Evolutionary conservation across 2,888 invertebrate species (phyloP), one percentile per base, ranked within the genome.

Genomic region (Drosophila kanekoi): DNA sequence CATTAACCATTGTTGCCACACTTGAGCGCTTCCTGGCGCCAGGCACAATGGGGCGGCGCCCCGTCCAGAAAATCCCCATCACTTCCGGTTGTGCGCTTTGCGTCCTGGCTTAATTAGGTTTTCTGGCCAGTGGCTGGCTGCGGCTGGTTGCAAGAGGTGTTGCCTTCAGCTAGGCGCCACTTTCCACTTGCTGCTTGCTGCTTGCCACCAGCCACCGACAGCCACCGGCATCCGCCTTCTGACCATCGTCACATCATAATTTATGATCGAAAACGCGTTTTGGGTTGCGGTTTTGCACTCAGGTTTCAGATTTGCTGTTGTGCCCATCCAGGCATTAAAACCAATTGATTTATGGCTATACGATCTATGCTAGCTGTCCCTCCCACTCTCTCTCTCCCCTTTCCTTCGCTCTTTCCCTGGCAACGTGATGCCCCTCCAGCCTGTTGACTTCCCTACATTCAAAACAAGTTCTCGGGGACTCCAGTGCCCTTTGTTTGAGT

Each of bases 191-290:
- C 62, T 37, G 44, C 58, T 73, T 51, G 53, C 70, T 41, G 14
- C 51, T 11, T 28, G 68, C 60, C 52, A 28, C 58, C 33, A 52
- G 49, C 51, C 28, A 20, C 23, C 14, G 52, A 54, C 41, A 37
- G 49, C 44, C 54, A 32, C 45, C 14, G 48, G 9, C 18, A 23
- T 45, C 18, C 45, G 45, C 56, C 61, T 61, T 67, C 75, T 64
- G 60, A 54, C 67, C 83, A 69, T 51, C 54, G 54, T 72, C 72
- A 56, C 58, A 70, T 82, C 69, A 84, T 89, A 87, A 84, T 84
- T 84, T 84, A 84, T 84, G 83, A 84, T 84, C 83, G 87, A 89
- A 75, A 78, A 73, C 89, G 89, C 83, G 81, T 84, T 80, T 89
- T 77, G 89, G 82, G 67, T 78, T 83, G 76, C 65, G 77, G 87